A percentile compares a stretch with the other conserved stretches of the same genome.
phyloP scores from a whole-genome alignment of 2,113 vertebrate species.

The Mobula hypostoma region DNA sequence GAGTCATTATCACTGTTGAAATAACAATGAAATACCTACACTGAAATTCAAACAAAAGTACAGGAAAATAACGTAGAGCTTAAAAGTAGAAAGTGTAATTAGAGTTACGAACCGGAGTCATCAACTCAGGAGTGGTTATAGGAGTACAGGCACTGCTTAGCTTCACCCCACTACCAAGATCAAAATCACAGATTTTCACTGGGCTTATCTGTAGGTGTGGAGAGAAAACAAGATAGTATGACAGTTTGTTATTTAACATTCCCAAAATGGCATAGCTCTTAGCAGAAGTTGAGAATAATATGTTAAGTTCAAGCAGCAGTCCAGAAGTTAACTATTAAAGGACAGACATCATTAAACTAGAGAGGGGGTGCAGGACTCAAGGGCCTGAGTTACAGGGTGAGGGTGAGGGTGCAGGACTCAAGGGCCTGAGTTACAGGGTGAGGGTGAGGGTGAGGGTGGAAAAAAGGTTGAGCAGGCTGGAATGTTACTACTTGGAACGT shows the following conservation, averaged over 20 bases:
- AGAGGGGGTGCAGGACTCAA: too few species aligned
- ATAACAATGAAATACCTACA: not conserved
- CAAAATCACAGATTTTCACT: slow-evolving; percentile 97
- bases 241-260: not conserved
- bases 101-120: slow-evolving; percentile 72
- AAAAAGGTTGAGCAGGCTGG: too few species aligned
- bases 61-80: not conserved
- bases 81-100: not conserved
- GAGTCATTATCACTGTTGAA: not conserved
- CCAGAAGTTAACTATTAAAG: too few species aligned
- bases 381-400: too few species aligned
- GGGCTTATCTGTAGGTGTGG: slow-evolving; percentile 72
- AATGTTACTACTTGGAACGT: too few species aligned
- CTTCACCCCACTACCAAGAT: slow-evolving; percentile 90
- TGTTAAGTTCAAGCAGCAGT: not conserved
- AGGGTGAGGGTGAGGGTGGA: too few species aligned
- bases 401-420: too few species aligned
- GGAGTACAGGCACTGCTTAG: slow-evolving; percentile 86
- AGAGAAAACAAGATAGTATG: slow-evolving; percentile 17
- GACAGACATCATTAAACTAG: too few species aligned
- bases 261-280: not conserved
- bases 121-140: slow-evolving; percentile 89
- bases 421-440: too few species aligned
- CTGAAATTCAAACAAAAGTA: not conserved
- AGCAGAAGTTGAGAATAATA: not conserved